These are phyloP conservation scores for Chymomyza procnemis DNA, from an alignment of 2,888 invertebrate species.

Conservation along the genomic window DNA sequence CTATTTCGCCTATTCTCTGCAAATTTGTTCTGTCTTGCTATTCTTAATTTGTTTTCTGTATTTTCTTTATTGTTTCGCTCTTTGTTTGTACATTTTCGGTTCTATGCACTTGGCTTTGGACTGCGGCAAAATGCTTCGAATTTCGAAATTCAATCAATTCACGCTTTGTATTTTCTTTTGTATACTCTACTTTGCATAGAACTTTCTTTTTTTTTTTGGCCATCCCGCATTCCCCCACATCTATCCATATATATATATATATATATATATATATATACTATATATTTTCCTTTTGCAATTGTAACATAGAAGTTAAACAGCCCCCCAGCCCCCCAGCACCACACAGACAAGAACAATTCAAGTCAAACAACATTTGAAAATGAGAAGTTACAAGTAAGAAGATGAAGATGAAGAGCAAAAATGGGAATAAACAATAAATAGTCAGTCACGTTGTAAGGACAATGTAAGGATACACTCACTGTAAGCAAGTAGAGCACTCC, in stretches of 20 bases:
- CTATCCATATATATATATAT: no score
- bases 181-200: neutral
- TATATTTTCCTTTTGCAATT: slow-evolving; percentile 11
- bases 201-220: slow-evolving; percentile 1
- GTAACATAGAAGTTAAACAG: neutral
- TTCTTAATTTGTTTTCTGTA: slow-evolving; percentile 12
- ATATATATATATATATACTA: no score
- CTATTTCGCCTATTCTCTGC: neutral
- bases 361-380: no score
- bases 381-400: no score
- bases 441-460: no score
- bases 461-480: no score
- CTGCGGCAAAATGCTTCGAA: slow-evolving; percentile 67
- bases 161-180: slow-evolving; percentile 50
- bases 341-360: neutral
- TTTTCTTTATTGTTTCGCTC: slow-evolving; percentile 5
- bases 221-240: no score
- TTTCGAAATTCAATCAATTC: slow-evolving; percentile 68
- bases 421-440: no score
- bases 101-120: slow-evolving; percentile 46
- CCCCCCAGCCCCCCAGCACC: no score
- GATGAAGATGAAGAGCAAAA: no score
- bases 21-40: slow-evolving; percentile 1
- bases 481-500: no score
- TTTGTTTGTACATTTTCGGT: slow-evolving; percentile 40